These are phyloP conservation scores for Drosophila conformis DNA, from an alignment of 2,888 invertebrate species.

Conservation along the genomic window DNA sequence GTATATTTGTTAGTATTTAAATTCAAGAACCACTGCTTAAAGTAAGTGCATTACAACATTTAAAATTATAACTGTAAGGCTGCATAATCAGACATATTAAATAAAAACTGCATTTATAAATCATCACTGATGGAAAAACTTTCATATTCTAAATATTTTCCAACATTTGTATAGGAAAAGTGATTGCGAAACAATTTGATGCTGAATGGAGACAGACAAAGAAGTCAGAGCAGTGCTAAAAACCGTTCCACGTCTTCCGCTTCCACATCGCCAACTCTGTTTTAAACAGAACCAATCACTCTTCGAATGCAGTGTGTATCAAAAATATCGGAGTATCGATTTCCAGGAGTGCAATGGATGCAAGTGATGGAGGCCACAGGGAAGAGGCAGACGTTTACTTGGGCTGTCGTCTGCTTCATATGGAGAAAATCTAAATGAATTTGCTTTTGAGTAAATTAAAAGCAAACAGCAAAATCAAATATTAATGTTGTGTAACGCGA, in stretches of 20 bases:
- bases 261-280: not conserved
- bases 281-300: slow-evolving; percentile 3
- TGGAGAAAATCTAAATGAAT: slow-evolving; percentile 64
- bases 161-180: not conserved
- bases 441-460: slow-evolving; percentile 75
- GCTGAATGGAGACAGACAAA: not conserved
- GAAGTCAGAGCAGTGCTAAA: not conserved
- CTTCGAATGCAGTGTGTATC: slow-evolving; percentile 42
- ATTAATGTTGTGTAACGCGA: slow-evolving; percentile 76
- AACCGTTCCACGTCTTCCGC: not conserved
- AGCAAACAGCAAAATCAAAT: slow-evolving; percentile 81
- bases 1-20: slow-evolving; percentile 34
- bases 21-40: not conserved
- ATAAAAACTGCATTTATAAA: slow-evolving; percentile 13
- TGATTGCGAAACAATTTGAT: slow-evolving; percentile 6
- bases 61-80: not conserved
- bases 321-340: slow-evolving; percentile 56
- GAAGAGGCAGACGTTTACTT: slow-evolving; percentile 12
- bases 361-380: slow-evolving; percentile 7
- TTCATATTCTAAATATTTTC: not conserved
- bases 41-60: not conserved
- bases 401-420: slow-evolving; percentile 35
- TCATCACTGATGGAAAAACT: not conserved
- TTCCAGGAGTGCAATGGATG: slow-evolving; percentile 39
- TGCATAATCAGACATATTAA: not conserved